These are phyloP conservation scores for Steinernema carpocapsae DNA, from an alignment of 2,888 invertebrate genomes.

Conservation along the genomic window DNA sequence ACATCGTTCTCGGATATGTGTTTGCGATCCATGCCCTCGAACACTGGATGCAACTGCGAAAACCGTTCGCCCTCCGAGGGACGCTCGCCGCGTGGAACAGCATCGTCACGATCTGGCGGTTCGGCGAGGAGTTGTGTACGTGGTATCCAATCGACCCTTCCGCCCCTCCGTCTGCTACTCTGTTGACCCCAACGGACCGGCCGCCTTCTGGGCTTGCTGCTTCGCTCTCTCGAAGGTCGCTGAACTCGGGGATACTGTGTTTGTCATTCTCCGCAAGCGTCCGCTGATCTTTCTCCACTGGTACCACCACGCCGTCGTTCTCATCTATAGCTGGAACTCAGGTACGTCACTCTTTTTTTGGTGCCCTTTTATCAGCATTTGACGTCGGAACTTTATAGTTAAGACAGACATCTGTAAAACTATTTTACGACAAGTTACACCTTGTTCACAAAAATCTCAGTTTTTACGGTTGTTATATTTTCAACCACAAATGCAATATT, in stretches of 20 bases:
- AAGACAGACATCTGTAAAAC: too few relatives aligned
- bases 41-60: constrained; percentile 70
- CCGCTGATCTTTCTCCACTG: constrained; percentile 74
- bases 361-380: too few relatives aligned
- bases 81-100: constrained; percentile 39
- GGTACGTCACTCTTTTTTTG: constrained; percentile 48
- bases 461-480: too few relatives aligned
- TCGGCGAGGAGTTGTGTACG: constrained; percentile 39
- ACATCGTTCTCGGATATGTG: constrained; percentile 69
- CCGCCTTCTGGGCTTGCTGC: constrained; percentile 67
- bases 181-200: constrained; percentile 60
- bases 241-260: constrained; percentile 81
- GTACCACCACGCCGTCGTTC: constrained; percentile 94
- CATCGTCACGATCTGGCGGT: background rate
- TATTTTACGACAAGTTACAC: too few relatives aligned
- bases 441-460: too few relatives aligned
- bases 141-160: constrained; percentile 30
- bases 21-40: constrained; percentile 70
- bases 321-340: constrained; percentile 83
- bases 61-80: constrained; percentile 51
- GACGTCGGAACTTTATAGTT: too few relatives aligned
- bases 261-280: constrained; percentile 85
- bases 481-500: too few relatives aligned
- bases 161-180: constrained; percentile 36
- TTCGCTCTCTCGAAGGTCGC: constrained; percentile 61